Base-by-base conservation (phyloP, 2,797 vertebrate species). In the Sylvia borin region DNA sequence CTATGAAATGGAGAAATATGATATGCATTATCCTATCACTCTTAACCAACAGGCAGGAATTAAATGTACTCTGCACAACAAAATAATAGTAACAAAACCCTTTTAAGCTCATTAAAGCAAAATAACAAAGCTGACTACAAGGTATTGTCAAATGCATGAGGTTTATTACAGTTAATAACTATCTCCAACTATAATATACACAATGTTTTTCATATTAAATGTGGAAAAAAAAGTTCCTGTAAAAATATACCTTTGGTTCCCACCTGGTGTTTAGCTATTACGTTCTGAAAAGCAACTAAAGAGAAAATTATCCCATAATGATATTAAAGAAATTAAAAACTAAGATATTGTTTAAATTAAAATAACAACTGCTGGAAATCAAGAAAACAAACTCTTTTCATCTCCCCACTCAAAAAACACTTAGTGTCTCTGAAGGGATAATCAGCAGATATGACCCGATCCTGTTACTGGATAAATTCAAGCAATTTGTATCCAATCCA, bases 81-180 rank as follows among this genome's bases (percentile, higher is more conserved):
- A 74, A 90, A 76, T 55, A n/a, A 72, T n/a, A 31, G 38, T 2
- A 7, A 78, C 50, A 76, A 68, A 57, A 5, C 0, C 7, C 19
- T 43, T 80, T 81, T 42, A 75, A 62, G 42, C 3, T 10, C 31
- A 58, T 80, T 32, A 36, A 89, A 87, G 34, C 26, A 86, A 94
- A 96, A 95, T 78, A 94, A 97, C 1, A 43, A 92, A 93, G 60
- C 61, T 86, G 82, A 97, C 90, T 95, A 92, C 90, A 72, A 78
- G 64, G 34, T 82, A 50, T n/a, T 58, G 71, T 93, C 62, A 96
- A 93, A 96, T 5, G 27, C 21, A 74, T 20, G 15, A 90, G 60
- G 27, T 95, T 96, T 96, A 95, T 96, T 96, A 91, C 55, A 70
- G 31, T 73, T 60, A 89, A 70, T 70, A 81, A 79, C 10, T 34